A percentile compares a stretch with the other conserved stretches of the same genome.
These are phyloP conservation scores for Eupristina koningsbergeri DNA, from an alignment of 1,140 invertebrate genomes.

Conservation along the genomic window DNA sequence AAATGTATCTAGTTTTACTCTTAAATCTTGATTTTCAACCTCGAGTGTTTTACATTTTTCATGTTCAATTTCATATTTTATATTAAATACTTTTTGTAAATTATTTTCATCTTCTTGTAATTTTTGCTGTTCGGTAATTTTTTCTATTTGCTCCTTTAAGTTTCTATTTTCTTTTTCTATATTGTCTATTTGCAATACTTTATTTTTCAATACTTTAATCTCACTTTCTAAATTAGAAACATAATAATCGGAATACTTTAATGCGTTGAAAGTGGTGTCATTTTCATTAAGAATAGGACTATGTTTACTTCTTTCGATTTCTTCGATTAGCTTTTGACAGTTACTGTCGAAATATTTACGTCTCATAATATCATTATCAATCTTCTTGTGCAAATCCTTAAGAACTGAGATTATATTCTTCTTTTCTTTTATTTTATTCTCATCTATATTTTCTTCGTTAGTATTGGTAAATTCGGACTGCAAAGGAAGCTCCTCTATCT, in stretches of 20 bases:
- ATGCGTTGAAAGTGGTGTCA: neutral
- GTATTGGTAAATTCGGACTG: neutral
- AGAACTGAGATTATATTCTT: slow-evolving; percentile 53
- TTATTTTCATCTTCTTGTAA: neutral
- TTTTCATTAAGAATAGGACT: neutral
- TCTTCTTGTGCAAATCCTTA: neutral
- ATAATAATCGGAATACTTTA: neutral
- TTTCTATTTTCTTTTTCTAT: slow-evolving; percentile 8
- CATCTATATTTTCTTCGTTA: neutral
- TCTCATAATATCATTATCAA: neutral
- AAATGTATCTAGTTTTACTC: slow-evolving; percentile 39
- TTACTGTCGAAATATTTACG: neutral
- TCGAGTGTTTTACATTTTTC: slow-evolving; percentile 18
- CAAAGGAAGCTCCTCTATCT: neutral
- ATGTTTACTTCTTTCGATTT: neutral
- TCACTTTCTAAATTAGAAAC: slow-evolving; percentile 34
- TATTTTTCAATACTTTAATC: slow-evolving; percentile 24
- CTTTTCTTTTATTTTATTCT: slow-evolving; percentile 54
- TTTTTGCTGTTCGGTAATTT: neutral
- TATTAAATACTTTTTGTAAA: neutral
- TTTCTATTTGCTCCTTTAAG: slow-evolving; percentile 6
- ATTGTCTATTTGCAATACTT: neutral
- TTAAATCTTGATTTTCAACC: slow-evolving; percentile 44
- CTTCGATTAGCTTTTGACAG: neutral
- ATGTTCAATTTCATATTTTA: slow-evolving; percentile 26